Percentiles rank a stretch among this genome's conserved stretches.
These are phyloP conservation scores for Cynopterus sphinx DNA, from an alignment of 2,797 vertebrate genomes.

Conservation along the genomic window DNA sequence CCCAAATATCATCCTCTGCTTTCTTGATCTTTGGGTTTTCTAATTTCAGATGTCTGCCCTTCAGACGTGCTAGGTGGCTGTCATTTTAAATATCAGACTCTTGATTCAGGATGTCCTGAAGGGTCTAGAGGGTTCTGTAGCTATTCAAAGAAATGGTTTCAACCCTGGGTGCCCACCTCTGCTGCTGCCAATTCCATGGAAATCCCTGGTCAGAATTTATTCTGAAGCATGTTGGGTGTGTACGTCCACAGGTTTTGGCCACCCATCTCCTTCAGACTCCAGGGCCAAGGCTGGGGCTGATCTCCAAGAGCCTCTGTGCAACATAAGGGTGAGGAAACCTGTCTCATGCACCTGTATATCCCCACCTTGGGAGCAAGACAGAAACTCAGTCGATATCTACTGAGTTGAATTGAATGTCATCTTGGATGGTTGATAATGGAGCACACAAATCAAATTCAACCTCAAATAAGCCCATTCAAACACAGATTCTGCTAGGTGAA, in stretches of 20 bases:
- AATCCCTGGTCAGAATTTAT: too few species aligned
- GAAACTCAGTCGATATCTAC: neutral
- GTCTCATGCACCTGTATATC: neutral
- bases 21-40: slow-evolving; percentile 61
- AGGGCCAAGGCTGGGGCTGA: neutral
- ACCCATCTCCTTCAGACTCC: neutral
- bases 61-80: neutral
- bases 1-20: slow-evolving; percentile 55
- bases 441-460: neutral
- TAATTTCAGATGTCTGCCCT: slow-evolving; percentile 56
- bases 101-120: neutral
- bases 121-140: neutral
- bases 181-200: neutral
- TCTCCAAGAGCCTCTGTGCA: neutral
- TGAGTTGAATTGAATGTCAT: neutral
- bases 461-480: neutral
- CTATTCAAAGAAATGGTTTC: neutral
- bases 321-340: neutral
- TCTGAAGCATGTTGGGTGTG: accelerated
- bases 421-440: neutral
- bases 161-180: neutral
- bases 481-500: neutral
- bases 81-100: slow-evolving; percentile 37
- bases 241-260: neutral
- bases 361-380: neutral